phyloP scores from a whole-genome alignment of 2,888 invertebrate species.

The Orthosia cruda region DNA sequence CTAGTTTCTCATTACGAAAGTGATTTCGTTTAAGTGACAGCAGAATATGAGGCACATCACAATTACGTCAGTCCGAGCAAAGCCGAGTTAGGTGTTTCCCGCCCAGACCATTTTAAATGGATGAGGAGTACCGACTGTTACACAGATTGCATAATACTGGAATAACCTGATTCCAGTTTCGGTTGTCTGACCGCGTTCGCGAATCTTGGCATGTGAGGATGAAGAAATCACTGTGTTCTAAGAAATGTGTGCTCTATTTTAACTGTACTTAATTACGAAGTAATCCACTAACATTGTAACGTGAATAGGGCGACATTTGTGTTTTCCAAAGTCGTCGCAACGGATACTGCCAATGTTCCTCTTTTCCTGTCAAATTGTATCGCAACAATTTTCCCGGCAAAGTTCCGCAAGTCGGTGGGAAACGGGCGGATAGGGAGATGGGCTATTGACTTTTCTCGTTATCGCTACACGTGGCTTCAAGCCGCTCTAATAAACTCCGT shows the following conservation, averaged over 20 bases:
- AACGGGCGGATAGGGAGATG: conserved; percentile 54
- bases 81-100: conserved; percentile 14
- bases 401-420: conserved; percentile 48
- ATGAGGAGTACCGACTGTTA: too few species aligned
- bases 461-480: conserved; percentile 57
- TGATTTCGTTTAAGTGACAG: conserved; percentile 32
- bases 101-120: too few species aligned
- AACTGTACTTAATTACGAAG: not conserved
- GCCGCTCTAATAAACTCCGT: conserved; percentile 49
- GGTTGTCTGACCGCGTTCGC: too few species aligned
- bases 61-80: conserved; percentile 39
- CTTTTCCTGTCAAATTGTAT: conserved; percentile 45
- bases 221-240: conserved; percentile 5
- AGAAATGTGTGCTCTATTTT: not conserved
- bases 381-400: conserved; percentile 44
- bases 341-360: conserved; percentile 20
- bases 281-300: not conserved
- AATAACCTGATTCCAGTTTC: too few species aligned
- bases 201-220: conserved; percentile 13
- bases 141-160: too few species aligned
- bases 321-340: conserved; percentile 4
- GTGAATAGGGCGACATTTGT: not conserved
- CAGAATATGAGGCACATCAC: conserved; percentile 24
- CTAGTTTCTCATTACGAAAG: conserved; percentile 32
- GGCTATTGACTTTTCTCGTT: conserved; percentile 63